phyloP scores from a whole-genome alignment of 2,888 invertebrate genomes.

The Drosophila suboccidentalis region DNA sequence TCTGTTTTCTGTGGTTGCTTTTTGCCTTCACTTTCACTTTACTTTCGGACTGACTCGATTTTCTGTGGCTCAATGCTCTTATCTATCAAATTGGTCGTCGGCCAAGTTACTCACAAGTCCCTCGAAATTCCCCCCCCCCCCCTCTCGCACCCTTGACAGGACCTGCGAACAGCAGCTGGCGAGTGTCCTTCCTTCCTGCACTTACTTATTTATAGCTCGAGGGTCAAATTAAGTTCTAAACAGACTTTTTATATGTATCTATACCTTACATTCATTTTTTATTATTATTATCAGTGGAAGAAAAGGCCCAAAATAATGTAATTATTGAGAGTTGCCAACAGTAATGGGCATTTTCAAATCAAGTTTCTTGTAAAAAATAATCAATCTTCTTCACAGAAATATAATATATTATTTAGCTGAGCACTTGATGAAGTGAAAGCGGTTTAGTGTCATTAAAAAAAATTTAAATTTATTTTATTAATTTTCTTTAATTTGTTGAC shows the following conservation, averaged over 20 bases:
- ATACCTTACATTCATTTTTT: slow-evolving; percentile 30
- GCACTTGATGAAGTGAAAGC: neutral
- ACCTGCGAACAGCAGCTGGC: slow-evolving; percentile 26
- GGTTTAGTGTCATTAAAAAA: neutral
- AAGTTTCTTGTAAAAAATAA: slow-evolving; percentile 1
- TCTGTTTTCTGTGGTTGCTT: slow-evolving; percentile 26
- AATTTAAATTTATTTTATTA: too few species aligned
- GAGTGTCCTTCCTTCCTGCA: slow-evolving; percentile 41
- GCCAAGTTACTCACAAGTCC: slow-evolving; percentile 46
- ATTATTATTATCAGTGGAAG: slow-evolving; percentile 12
- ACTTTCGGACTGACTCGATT: slow-evolving; percentile 42
- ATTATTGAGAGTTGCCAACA: slow-evolving; percentile 39
- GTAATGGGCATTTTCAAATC: neutral
- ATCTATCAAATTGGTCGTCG: slow-evolving; percentile 74
- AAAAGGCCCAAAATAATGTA: slow-evolving; percentile 42
- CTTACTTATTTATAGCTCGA: slow-evolving; percentile 73
- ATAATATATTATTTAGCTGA: neutral
- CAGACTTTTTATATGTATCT: slow-evolving; percentile 55
- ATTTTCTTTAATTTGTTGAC: too few species aligned
- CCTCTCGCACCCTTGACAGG: neutral
- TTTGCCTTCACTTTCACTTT: slow-evolving; percentile 41
- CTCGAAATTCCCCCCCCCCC: neutral
- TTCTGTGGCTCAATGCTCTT: slow-evolving; percentile 64
- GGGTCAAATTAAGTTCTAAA: slow-evolving; percentile 67
- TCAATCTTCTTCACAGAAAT: neutral